Conservation (phyloP, 2,888 invertebrate species). For the Luperina nickerlii region DNA sequence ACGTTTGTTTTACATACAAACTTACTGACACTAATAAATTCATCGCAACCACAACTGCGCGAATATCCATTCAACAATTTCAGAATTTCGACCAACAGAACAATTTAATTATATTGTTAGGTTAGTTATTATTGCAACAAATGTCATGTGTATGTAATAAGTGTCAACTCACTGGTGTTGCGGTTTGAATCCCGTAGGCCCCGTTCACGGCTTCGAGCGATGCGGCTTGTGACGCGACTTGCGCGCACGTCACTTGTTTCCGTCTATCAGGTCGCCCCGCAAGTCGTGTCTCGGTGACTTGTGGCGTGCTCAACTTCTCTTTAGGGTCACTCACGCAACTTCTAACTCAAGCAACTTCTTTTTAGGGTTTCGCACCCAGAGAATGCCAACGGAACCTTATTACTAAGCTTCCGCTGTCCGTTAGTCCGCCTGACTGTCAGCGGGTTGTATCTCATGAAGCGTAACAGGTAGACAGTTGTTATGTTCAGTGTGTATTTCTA, state of each 20-base stretch:
- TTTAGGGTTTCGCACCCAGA: too few relatives aligned
- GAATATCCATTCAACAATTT: neutral
- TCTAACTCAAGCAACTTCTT: too few relatives aligned
- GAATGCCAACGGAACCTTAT: too few relatives aligned
- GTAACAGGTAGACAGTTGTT: too few relatives aligned
- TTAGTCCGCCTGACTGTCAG: too few relatives aligned
- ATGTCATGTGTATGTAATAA: constrained; percentile 32
- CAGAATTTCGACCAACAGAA: constrained; percentile 1
- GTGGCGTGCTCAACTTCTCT: too few relatives aligned
- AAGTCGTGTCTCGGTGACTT: too few relatives aligned
- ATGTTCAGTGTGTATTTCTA: too few relatives aligned
- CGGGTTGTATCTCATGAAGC: too few relatives aligned
- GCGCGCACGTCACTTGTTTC: neutral
- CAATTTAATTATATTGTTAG: constrained; percentile 26
- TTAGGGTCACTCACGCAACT: too few relatives aligned
- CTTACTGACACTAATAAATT: constrained; percentile 8
- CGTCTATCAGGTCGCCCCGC: too few relatives aligned
- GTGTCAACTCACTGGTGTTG: constrained; percentile 24
- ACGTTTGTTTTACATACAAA: neutral
- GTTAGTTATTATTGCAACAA: constrained; percentile 26
- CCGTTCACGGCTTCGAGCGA: neutral
- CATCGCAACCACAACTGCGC: neutral
- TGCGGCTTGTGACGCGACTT: neutral
- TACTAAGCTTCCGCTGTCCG: too few relatives aligned
- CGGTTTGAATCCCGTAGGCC: constrained; percentile 18